phyloP scores from a whole-genome alignment of 1,140 invertebrate genomes.

The Samia ricini region DNA sequence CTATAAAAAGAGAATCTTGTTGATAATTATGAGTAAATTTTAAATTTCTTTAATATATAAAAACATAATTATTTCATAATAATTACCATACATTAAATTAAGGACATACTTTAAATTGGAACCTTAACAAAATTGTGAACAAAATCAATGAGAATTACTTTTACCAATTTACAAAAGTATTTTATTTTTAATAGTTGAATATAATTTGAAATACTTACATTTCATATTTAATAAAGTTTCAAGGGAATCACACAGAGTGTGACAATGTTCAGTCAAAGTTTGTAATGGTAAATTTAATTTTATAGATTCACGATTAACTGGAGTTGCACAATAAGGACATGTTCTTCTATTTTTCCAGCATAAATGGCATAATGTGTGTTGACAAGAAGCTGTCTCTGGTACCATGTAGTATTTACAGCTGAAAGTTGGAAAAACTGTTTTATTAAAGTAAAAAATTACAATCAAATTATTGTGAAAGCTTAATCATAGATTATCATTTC shows the following conservation, averaged over 20 bases:
- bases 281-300: slow-evolving; percentile 49
- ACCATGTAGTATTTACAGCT: slow-evolving; percentile 58
- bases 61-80: too few species aligned
- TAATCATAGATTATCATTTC: too few species aligned
- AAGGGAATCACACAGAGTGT: slow-evolving; percentile 37
- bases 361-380: slow-evolving; percentile 51
- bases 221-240: slow-evolving; percentile 54
- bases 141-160: not conserved
- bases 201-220: slow-evolving; percentile 35
- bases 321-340: slow-evolving; percentile 42
- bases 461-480: too few species aligned
- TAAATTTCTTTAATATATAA: too few species aligned
- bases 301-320: slow-evolving; percentile 35
- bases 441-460: too few species aligned
- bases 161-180: not conserved
- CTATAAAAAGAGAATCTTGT: slow-evolving; percentile 33
- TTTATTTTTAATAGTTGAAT: not conserved
- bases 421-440: slow-evolving; percentile 22
- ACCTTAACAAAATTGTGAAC: too few species aligned
- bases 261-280: slow-evolving; percentile 42
- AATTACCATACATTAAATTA: too few species aligned
- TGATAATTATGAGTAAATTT: too few species aligned
- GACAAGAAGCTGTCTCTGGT: slow-evolving; percentile 54
- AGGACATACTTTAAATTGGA: too few species aligned
- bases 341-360: slow-evolving; percentile 47